Base-by-base conservation (phyloP, 2,113 vertebrate species). In the Dasyprocta punctata region DNA sequence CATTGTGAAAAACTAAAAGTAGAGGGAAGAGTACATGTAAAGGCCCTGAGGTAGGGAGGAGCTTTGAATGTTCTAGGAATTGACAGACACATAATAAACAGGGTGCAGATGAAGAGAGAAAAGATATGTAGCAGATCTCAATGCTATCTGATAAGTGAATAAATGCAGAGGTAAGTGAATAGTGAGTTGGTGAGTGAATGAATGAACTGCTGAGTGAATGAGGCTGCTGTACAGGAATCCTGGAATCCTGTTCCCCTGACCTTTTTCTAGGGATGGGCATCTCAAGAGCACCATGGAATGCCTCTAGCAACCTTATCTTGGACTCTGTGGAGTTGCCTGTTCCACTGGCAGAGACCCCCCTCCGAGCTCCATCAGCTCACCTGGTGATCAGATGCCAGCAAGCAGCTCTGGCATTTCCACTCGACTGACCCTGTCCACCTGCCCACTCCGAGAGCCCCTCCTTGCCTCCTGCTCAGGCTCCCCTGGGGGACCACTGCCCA, bases 401-500 rank as follows among this genome's bases (percentile, higher is more conserved):
- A 2, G 80, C 63, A 61, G 63, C 87, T 65, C 81, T 82, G 61
- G 91, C 58, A 52, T 96, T 78, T 82, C 28, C 71, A 69, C 87
- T 90, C 0, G 7, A 92, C 95, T 96, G 81, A 58, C 41, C 84
- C 75, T 47, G 36, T 71, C 73, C 54, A 49, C 58, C 22, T 41
- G 77, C 60, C 86, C 41, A 14, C 78, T 56, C 20, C 0, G 17
- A 49, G 52, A 92, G 38, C 41, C 58, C 77, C 69, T 73, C 80
- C 87, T 90, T 89, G 36, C 16, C 71, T 86, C 47, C 60, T 16
- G 47, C 81, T 95, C 82, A 0, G 41, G 38, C 28, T 95, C 52
- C 92, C 90, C 67, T 52, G 49, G 90, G 97, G 94, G 88, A 90
- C 69, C n/a, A 54, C 44, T 24, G 86, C 71, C 60, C 36, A 20